Evolutionary conservation across 2,888 invertebrate species (phyloP), one percentile per base, ranked within the genome.

Genomic region (Branchipolynoe longqiensis): DNA sequence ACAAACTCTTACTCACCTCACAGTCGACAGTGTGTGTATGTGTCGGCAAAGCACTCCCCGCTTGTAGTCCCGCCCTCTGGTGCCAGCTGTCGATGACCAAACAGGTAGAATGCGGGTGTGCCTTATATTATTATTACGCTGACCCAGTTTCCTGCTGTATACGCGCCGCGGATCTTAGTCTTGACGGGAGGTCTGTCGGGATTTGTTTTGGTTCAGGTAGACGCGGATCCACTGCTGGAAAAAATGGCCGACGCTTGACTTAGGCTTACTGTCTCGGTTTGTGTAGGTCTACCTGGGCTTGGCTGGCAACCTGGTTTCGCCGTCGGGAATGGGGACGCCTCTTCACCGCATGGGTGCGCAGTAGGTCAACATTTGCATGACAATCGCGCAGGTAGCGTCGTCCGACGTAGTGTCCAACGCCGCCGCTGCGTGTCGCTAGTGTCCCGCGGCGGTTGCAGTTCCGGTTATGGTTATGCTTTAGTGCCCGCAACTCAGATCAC

Each of bases 311-410:
- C 78, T 78, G 14, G 78, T 78, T 78, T 78, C n/a, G 41, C n/a
- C 41, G 41, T 73, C 38, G 22, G 73, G 31, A 73, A n/a, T 14
- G 73, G 25, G 73, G 73, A 78, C 78, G 78, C 78, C n/a, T 28
- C 41, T n/a, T 56, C 31, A 28, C n/a, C 48, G 48, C 38, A 12
- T n/a, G n/a, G 41, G 48, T 78, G 48, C 78, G 78, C 54, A 54
- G 48, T 78, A 78, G 78, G 78, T 78, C 78, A 54, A 0, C 22
- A 78, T 78, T 48, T 78, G 78, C 78, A 78, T 78, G 78, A 48
- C 48, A 78, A 78, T 78, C 25, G 36, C 36, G 36, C 38, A 33
- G 18, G 69, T 31, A 62, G 69, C 69, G 69, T 69, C 69, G 2
- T 25, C 3, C 38, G n/a, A 38, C 36, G 69, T 69, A 36, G 69